Conservation (phyloP, 1,140 invertebrate genomes). For the Ostrea edulis region DNA sequence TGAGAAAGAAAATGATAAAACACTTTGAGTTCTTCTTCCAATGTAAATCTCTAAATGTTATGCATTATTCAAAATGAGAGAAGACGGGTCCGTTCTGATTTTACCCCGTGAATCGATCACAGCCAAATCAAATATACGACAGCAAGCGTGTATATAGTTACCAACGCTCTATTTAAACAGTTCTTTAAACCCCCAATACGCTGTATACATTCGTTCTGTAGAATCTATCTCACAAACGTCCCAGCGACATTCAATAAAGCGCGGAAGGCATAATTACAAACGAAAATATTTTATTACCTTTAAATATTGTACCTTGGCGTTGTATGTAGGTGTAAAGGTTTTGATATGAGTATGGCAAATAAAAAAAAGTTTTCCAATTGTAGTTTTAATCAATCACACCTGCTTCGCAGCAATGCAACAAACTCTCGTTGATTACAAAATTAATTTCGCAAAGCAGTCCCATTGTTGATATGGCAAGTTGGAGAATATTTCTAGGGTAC, state of each 20-base stretch:
- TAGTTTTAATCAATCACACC: neutral
- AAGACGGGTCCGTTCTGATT: conserved; percentile 12
- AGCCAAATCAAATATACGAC: conserved; percentile 31
- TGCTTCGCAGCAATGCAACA: neutral
- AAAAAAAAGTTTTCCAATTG: neutral
- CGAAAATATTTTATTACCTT: conserved; percentile 34
- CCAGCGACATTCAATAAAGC: neutral
- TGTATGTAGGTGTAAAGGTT: neutral
- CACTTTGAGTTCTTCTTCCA: neutral
- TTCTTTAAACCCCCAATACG: conserved; percentile 22
- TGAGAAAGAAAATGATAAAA: neutral
- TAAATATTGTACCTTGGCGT: neutral
- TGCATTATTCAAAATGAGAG: conserved; percentile 8
- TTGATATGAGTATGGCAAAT: neutral
- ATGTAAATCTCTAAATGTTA: neutral
- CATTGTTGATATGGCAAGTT: conserved; percentile 21
- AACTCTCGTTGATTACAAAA: neutral
- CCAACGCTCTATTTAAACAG: conserved; percentile 38
- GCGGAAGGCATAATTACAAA: conserved; percentile 5
- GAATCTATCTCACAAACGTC: conserved; percentile 3
- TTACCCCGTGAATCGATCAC: neutral
- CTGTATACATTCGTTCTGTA: neutral
- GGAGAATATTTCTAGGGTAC: neutral
- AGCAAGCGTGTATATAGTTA: conserved; percentile 21
- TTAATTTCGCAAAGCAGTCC: neutral